Conservation (phyloP, 2,113 vertebrate species). For the Eulacestoma nigropectus region DNA sequence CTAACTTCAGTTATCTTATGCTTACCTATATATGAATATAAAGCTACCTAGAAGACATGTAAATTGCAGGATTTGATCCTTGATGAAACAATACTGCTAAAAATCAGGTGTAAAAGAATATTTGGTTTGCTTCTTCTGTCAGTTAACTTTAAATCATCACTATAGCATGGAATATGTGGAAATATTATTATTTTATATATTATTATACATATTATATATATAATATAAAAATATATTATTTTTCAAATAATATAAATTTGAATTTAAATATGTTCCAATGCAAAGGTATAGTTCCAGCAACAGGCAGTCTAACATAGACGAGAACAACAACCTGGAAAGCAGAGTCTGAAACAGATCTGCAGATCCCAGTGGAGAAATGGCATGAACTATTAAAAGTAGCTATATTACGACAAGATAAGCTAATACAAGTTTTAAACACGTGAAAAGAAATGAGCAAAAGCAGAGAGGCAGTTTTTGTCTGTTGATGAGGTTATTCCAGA, state of each 20-base stretch:
- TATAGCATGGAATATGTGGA: not conserved
- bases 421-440: not conserved
- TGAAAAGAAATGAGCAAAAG: not conserved
- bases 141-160: not conserved
- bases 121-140: not conserved
- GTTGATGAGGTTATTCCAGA: not conserved
- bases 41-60: not conserved
- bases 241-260: not conserved
- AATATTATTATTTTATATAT: too few relatives aligned
- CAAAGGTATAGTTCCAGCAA: not conserved
- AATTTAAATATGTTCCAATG: not conserved
- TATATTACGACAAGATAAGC: not conserved
- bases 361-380: not conserved
- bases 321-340: not conserved
- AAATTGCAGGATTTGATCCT: not conserved
- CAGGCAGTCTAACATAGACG: not conserved
- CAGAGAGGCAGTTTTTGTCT: not conserved
- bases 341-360: not conserved
- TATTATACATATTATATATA: too few relatives aligned
- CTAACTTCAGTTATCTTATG: not conserved
- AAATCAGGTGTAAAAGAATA: not conserved
- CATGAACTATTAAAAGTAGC: not conserved
- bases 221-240: not conserved
- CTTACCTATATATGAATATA: not conserved
- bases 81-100: not conserved